Evolutionary conservation across 2,113 vertebrate species (phyloP).

Genomic region (Abramis brama): DNA sequence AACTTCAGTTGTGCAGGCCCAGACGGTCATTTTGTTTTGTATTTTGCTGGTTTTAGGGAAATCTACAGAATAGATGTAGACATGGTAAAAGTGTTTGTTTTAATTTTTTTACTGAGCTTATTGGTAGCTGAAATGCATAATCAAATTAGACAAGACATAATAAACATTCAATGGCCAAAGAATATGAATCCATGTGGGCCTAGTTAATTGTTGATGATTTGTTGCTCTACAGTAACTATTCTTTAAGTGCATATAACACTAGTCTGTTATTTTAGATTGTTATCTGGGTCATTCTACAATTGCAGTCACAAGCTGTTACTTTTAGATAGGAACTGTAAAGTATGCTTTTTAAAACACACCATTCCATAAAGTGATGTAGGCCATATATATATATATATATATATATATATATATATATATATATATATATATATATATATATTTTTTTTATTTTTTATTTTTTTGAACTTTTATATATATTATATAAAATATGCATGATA

Average conservation of each 20-base stretch:
- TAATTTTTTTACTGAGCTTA: neutral
- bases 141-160: neutral
- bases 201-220: neutral
- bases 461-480: too few species aligned
- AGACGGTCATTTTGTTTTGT: constrained; percentile 13
- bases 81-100: neutral
- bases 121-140: neutral
- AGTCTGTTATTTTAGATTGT: neutral
- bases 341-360: neutral
- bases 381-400: too few species aligned
- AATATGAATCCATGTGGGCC: neutral
- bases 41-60: constrained; percentile 33
- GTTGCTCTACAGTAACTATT: neutral
- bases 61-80: neutral
- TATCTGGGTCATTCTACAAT: neutral
- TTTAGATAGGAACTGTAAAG: neutral
- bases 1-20: neutral
- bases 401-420: too few species aligned
- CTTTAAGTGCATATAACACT: neutral
- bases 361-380: neutral
- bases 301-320: neutral
- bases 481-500: too few species aligned
- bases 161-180: neutral
- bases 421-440: too few species aligned
- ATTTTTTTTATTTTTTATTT: too few species aligned